A percentile compares a stretch with the other conserved stretches of the same genome.
These are phyloP conservation scores for Rhinoderma darwinii DNA, from an alignment of 2,113 vertebrate species.

Conservation along the genomic window DNA sequence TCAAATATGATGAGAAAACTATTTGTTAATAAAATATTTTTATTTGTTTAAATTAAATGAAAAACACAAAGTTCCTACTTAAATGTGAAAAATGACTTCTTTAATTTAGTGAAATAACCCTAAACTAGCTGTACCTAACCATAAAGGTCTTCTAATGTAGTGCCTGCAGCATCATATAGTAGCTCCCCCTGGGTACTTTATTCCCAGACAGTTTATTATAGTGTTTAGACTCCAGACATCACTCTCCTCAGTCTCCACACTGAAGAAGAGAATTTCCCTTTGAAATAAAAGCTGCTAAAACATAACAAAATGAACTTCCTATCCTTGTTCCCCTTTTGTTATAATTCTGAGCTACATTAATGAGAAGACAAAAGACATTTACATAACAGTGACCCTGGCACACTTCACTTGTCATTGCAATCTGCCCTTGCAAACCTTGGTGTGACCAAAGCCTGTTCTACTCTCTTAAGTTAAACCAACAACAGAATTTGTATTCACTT, in stretches of 20 bases:
- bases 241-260: neutral
- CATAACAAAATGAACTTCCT: conserved; percentile 45
- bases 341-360: conserved; percentile 42
- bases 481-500: conserved; percentile 34
- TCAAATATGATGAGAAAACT: too few species aligned
- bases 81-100: too few species aligned
- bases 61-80: too few species aligned
- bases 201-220: conserved; percentile 9
- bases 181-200: neutral
- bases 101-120: neutral
- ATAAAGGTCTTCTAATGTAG: neutral
- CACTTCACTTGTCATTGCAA: conserved; percentile 58
- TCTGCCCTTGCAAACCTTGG: conserved; percentile 28
- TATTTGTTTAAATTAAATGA: too few species aligned
- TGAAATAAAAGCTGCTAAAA: conserved; percentile 45
- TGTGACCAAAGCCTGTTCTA: conserved; percentile 8
- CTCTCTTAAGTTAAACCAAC: conserved; percentile 42
- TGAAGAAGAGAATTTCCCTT: conserved; percentile 13
- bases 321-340: conserved; percentile 22
- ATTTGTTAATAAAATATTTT: too few species aligned
- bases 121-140: neutral
- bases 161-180: conserved; percentile 1
- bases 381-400: conserved; percentile 58
- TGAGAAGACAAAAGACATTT: conserved; percentile 49
- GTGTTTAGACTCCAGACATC: conserved; percentile 1